Conservation (phyloP, 2,113 vertebrate genomes). For the Leucosticte australis region DNA sequence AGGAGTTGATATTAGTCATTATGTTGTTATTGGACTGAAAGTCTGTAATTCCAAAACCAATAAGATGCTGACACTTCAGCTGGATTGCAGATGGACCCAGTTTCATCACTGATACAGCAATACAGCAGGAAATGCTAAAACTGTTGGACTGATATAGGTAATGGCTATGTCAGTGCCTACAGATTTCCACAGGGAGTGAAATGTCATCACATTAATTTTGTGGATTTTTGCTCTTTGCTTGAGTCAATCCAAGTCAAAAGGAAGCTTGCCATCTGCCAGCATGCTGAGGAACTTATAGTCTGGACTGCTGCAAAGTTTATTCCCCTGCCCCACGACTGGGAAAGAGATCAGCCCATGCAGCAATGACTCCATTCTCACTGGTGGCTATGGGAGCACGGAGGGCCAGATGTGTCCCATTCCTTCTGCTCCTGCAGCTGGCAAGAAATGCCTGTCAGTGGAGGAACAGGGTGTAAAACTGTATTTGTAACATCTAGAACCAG, state of each 20-base stretch:
- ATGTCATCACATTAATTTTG: constrained; percentile 10
- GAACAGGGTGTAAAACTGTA: neutral
- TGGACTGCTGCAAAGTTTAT: neutral
- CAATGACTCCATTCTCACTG: neutral
- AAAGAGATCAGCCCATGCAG: neutral
- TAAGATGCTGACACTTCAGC: neutral
- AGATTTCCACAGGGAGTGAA: constrained; percentile 30
- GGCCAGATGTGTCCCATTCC: neutral
- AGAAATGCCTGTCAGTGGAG: neutral
- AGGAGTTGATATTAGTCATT: neutral
- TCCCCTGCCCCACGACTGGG: fast-evolving
- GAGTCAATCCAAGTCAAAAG: neutral
- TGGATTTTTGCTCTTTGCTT: neutral
- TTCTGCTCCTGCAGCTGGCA: neutral
- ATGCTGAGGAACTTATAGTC: neutral
- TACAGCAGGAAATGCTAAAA: neutral
- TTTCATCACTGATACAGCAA: neutral
- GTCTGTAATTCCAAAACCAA: neutral
- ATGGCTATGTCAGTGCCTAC: neutral
- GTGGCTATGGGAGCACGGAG: fast-evolving
- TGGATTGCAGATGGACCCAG: neutral
- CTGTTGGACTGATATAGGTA: neutral
- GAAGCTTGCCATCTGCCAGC: neutral
- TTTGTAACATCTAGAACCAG: neutral
- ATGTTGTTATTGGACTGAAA: neutral